Evolutionary conservation across 2,888 invertebrate species (phyloP).

Genomic region (Loripinus fragilis): DNA sequence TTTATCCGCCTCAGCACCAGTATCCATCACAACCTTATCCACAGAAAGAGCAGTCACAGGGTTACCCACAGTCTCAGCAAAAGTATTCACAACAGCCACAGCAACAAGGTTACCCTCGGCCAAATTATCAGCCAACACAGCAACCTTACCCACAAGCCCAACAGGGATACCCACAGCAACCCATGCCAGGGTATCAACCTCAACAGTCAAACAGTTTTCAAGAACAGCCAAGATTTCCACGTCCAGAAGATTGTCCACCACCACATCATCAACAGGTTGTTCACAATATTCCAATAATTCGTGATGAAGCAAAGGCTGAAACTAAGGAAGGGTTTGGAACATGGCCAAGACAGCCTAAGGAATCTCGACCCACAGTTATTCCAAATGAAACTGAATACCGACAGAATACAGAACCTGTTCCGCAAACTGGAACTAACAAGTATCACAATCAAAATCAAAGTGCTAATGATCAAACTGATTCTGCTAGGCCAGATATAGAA

Average conservation of each 20-base stretch:
- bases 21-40: not conserved
- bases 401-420: slow-evolving; percentile 2
- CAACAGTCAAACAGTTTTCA: slow-evolving; percentile 19
- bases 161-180: slow-evolving; percentile 39
- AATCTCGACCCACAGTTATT: not conserved
- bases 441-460: not conserved
- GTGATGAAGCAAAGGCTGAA: slow-evolving; percentile 41
- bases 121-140: slow-evolving; percentile 30
- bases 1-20: slow-evolving; percentile 19
- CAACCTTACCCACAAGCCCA: slow-evolving; percentile 30
- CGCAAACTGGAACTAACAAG: not conserved
- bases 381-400: not conserved
- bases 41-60: not conserved
- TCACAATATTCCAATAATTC: slow-evolving; percentile 59
- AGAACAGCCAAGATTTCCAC: slow-evolving; percentile 36
- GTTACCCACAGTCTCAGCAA: slow-evolving; percentile 13
- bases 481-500: slow-evolving; percentile 17
- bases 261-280: slow-evolving; percentile 45
- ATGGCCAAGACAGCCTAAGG: slow-evolving; percentile 50
- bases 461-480: slow-evolving; percentile 12
- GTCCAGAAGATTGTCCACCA: slow-evolving; percentile 45
- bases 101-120: slow-evolving; percentile 4
- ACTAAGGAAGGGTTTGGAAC: slow-evolving; percentile 35
- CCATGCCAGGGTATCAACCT: slow-evolving; percentile 26
- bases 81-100: not conserved